Percentiles rank a stretch among this genome's conserved stretches.
phyloP scores from a whole-genome alignment of 2,113 vertebrate species.

The Pyrgilauda ruficollis region DNA sequence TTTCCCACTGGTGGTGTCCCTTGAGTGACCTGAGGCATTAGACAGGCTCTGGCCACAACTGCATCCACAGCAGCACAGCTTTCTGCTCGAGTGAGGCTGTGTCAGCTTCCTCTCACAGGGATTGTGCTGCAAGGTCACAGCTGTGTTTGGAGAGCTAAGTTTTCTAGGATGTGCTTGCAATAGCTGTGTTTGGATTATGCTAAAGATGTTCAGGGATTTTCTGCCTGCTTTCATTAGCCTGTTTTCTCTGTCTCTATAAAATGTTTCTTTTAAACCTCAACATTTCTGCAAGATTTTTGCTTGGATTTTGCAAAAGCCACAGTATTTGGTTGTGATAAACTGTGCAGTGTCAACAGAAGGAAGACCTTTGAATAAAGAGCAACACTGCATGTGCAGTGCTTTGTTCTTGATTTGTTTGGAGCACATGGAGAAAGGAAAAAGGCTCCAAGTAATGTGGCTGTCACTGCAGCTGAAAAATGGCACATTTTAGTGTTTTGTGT shows the following conservation, averaged over 20 bases:
- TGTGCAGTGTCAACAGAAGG: neutral
- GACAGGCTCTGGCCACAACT: neutral
- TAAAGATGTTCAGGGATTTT: neutral
- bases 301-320: neutral
- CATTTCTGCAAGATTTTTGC: neutral
- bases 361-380: neutral
- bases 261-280: neutral
- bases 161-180: neutral
- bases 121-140: neutral
- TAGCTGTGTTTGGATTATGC: neutral
- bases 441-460: fast-evolving
- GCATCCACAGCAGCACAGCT: neutral
- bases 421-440: neutral
- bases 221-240: neutral
- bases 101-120: neutral
- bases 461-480: neutral
- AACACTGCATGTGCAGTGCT: neutral
- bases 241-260: neutral
- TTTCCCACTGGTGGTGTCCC: neutral
- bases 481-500: neutral
- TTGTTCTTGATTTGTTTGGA: neutral
- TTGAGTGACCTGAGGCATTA: neutral
- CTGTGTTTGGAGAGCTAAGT: neutral
- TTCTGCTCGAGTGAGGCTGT: neutral
- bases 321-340: neutral